phyloP scores from a whole-genome alignment of 53 echinoderm and acorn worm species.

The Antedon mediterranea region DNA sequence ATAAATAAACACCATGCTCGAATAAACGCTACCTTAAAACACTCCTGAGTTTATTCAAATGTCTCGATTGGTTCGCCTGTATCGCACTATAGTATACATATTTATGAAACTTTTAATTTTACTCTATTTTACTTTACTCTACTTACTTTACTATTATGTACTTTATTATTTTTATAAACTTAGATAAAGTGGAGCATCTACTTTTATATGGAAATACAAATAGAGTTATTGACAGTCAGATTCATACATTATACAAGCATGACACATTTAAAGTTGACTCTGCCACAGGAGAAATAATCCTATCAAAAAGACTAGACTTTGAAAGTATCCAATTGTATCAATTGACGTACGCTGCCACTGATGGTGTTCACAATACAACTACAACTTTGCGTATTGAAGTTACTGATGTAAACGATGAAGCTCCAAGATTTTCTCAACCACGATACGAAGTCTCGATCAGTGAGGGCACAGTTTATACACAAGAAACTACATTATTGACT shows the following conservation, averaged over 20 bases:
- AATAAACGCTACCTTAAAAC: no score
- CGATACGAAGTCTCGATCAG: neutral
- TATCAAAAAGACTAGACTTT: neutral
- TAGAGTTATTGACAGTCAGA: neutral
- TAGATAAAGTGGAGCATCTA: neutral
- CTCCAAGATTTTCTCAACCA: neutral
- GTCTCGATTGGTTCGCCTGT: no score
- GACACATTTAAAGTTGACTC: neutral
- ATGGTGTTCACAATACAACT: neutral
- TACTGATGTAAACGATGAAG: neutral
- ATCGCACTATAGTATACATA: no score
- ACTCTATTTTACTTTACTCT: no score
- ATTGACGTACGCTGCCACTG: neutral
- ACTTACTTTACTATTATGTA: no score
- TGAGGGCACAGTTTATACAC: neutral
- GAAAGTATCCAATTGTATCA: neutral
- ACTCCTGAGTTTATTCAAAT: no score
- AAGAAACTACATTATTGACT: neutral
- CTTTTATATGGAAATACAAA: neutral
- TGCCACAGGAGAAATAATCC: neutral
- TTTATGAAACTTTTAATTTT: no score
- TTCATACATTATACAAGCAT: no score
- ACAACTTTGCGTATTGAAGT: neutral
- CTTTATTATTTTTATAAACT: no score
- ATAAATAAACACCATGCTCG: no score